Conservation (phyloP, 2,113 vertebrate genomes). For the Rissa tridactyla region DNA sequence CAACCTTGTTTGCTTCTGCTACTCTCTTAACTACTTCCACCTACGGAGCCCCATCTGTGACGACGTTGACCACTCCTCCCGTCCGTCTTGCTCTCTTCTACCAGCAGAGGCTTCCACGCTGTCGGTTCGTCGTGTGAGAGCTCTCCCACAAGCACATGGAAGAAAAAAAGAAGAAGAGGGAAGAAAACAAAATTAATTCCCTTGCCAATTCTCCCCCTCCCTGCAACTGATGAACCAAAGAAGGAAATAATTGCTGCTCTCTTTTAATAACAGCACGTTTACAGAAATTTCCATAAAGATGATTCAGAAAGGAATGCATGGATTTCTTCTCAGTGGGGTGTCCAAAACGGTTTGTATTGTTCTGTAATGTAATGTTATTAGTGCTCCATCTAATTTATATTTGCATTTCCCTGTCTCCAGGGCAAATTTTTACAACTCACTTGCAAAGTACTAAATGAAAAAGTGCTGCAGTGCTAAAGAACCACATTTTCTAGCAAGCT, state of each 20-base stretch:
- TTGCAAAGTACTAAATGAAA: conserved; percentile 64
- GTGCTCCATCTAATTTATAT: conserved; percentile 71
- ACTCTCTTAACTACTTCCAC: conserved; percentile 53
- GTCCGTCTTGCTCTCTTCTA: conserved; percentile 22
- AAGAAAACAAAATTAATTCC: conserved; percentile 68
- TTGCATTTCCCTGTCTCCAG: conserved; percentile 75
- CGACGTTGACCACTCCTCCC: neutral
- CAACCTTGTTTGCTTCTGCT: conserved; percentile 53
- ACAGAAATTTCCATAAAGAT: conserved; percentile 81
- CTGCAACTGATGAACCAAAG: conserved; percentile 77
- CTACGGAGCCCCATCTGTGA: conserved; percentile 48
- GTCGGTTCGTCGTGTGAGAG: neutral
- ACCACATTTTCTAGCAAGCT: conserved; percentile 7
- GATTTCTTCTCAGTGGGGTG: conserved; percentile 75
- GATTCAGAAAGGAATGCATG: conserved; percentile 70
- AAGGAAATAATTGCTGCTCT: conserved; percentile 79
- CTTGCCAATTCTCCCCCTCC: conserved; percentile 15
- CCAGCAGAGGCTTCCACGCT: neutral
- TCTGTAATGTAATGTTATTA: conserved; percentile 79
- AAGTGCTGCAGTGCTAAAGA: conserved; percentile 29
- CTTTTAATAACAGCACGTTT: conserved; percentile 77
- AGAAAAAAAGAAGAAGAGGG: conserved; percentile 9
- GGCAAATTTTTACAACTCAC: conserved; percentile 73
- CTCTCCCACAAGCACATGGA: conserved; percentile 28
- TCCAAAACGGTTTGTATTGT: conserved; percentile 73